Conservation (phyloP, 2,113 vertebrate species). For the Martes martes region DNA sequence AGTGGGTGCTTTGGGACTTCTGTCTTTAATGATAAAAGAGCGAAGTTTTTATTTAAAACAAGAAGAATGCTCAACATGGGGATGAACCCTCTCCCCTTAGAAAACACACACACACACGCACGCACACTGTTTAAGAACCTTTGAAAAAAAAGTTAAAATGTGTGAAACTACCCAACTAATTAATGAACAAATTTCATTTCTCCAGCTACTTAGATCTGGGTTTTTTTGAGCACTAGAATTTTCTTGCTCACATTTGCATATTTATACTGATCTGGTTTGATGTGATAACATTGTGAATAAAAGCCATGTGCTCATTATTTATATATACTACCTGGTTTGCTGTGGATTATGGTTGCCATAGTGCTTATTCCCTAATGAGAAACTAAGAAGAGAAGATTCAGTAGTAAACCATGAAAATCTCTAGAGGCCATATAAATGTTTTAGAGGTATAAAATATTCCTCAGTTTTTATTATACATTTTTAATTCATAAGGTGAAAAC, state of each 20-base stretch:
- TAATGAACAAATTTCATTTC: slow-evolving; percentile 4
- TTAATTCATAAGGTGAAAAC: slow-evolving; percentile 33
- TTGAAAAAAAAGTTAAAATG: not conserved
- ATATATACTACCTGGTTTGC: not conserved
- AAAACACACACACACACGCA: not conserved
- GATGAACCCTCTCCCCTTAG: not conserved
- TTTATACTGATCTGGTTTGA: not conserved
- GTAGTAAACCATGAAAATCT: not conserved
- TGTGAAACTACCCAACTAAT: not conserved
- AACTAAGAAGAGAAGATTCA: slow-evolving; percentile 4
- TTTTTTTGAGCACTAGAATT: slow-evolving; percentile 17
- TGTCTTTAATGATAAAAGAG: not conserved
- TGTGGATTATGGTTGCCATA: not conserved
- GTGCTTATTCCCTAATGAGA: slow-evolving; percentile 8
- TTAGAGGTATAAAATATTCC: slow-evolving; percentile 35
- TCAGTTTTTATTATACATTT: slow-evolving; percentile 43
- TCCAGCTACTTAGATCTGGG: not conserved
- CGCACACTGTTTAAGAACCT: not conserved
- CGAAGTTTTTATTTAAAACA: slow-evolving; percentile 29
- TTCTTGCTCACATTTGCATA: slow-evolving; percentile 22
- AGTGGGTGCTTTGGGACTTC: not conserved
- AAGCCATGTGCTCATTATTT: slow-evolving; percentile 16
- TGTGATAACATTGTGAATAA: not conserved
- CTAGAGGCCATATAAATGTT: not conserved
- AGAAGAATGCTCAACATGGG: not conserved